Conservation (phyloP, 2,888 invertebrate genomes). For the Clitarchus hookeri region DNA sequence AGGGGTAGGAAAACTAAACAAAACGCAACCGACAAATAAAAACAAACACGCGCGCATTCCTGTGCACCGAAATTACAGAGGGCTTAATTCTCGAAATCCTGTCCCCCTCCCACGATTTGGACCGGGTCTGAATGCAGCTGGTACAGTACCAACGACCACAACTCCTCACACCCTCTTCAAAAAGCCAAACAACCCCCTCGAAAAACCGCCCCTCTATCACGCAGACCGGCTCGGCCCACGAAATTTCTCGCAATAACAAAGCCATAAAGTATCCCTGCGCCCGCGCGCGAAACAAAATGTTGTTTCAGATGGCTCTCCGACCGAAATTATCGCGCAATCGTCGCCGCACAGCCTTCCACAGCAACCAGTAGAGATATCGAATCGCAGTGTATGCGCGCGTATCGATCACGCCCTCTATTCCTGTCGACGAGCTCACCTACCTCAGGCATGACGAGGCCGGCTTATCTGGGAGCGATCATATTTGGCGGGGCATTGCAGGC, state of each 20-base stretch:
- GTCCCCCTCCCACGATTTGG: background rate
- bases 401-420: background rate
- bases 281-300: slow-evolving; percentile 20
- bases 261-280: slow-evolving; percentile 19
- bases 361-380: slow-evolving; percentile 10
- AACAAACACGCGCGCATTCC: slow-evolving; percentile 19
- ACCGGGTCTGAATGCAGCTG: background rate
- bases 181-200: slow-evolving; percentile 20
- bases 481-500: background rate
- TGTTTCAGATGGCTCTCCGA: slow-evolving; percentile 18
- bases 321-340: background rate
- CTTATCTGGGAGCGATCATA: background rate
- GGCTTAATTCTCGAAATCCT: slow-evolving; percentile 24
- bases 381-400: background rate
- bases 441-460: background rate
- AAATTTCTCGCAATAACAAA: slow-evolving; percentile 22
- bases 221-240: background rate
- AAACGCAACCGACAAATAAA: slow-evolving; percentile 15
- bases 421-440: background rate
- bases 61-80: slow-evolving; percentile 23
- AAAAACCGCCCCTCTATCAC: background rate
- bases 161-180: background rate
- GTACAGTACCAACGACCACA: too few species aligned
- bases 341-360: background rate
- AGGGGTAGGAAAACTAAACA: background rate